phyloP scores from a whole-genome alignment of 1,140 invertebrate genomes.

The Drosophila neocordata region DNA sequence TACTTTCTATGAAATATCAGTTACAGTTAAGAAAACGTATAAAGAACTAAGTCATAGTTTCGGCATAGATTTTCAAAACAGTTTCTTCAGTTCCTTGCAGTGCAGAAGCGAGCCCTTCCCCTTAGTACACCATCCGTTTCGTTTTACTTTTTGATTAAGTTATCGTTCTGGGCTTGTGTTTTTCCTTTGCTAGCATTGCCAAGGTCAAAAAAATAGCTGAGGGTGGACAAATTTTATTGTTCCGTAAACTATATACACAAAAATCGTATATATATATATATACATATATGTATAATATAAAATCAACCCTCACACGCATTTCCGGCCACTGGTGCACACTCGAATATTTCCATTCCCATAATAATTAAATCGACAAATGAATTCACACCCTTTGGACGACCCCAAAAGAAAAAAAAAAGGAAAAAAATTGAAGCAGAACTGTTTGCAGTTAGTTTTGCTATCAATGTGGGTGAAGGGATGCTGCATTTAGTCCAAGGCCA shows the following conservation, averaged over 20 bases:
- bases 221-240: neutral
- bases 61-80: too few species aligned
- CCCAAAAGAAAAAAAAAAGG: too few species aligned
- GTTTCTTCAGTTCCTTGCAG: too few species aligned
- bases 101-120: neutral
- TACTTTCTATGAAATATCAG: too few species aligned
- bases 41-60: too few species aligned
- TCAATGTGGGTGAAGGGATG: constrained; percentile 12
- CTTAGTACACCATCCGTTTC: neutral
- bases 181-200: neutral
- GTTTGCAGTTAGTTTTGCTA: constrained; percentile 15
- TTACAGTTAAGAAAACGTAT: too few species aligned
- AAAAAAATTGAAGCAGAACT: constrained; percentile 6
- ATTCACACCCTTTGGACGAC: constrained; percentile 55
- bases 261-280: too few species aligned
- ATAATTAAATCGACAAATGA: constrained; percentile 77
- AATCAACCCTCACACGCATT: neutral
- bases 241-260: neutral
- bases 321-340: neutral
- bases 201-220: neutral
- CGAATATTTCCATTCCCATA: constrained; percentile 21
- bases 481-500: constrained; percentile 41
- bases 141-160: neutral
- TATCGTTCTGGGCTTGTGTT: neutral
- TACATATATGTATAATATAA: neutral